Evolutionary conservation across 2,888 invertebrate species (phyloP).

Genomic region (Calliopum simillimum): DNA sequence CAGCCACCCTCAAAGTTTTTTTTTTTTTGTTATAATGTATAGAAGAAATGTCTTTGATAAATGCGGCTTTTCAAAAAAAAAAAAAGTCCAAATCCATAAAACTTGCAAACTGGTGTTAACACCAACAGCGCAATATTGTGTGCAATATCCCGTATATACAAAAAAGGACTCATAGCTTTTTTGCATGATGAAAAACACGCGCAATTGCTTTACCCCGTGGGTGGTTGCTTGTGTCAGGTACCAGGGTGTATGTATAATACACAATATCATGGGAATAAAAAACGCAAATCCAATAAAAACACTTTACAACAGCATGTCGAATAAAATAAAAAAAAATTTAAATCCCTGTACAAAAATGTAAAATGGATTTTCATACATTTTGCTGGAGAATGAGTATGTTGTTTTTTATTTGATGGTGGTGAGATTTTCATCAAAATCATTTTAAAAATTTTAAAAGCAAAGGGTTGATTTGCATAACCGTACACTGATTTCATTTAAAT

Average conservation of each 20-base stretch:
- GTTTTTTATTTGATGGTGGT: too few relatives aligned
- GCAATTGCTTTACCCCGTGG: slow-evolving; percentile 26
- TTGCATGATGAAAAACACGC: background rate
- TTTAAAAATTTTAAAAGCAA: too few relatives aligned
- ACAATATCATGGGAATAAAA: slow-evolving; percentile 1
- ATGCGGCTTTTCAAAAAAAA: slow-evolving; percentile 21
- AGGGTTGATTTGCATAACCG: too few relatives aligned
- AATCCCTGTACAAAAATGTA: too few relatives aligned
- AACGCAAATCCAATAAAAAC: slow-evolving; percentile 49
- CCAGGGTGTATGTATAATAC: background rate
- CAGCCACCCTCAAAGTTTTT: slow-evolving; percentile 3
- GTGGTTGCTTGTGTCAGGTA: background rate
- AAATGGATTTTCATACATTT: too few relatives aligned
- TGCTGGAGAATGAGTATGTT: too few relatives aligned
- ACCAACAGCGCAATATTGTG: background rate
- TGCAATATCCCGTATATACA: too few relatives aligned
- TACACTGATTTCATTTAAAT: too few relatives aligned
- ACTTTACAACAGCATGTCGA: slow-evolving; percentile 41
- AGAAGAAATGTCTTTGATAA: slow-evolving; percentile 18
- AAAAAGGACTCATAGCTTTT: too few relatives aligned
- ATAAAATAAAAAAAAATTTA: too few relatives aligned
- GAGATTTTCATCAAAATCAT: too few relatives aligned
- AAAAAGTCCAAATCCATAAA: background rate
- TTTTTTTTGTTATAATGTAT: slow-evolving; percentile 1
- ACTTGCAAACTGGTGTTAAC: background rate